Evolutionary conservation across 1,140 invertebrate genomes (phyloP), one percentile per base, ranked within the genome.

Genomic region (Musca vetustissima): DNA sequence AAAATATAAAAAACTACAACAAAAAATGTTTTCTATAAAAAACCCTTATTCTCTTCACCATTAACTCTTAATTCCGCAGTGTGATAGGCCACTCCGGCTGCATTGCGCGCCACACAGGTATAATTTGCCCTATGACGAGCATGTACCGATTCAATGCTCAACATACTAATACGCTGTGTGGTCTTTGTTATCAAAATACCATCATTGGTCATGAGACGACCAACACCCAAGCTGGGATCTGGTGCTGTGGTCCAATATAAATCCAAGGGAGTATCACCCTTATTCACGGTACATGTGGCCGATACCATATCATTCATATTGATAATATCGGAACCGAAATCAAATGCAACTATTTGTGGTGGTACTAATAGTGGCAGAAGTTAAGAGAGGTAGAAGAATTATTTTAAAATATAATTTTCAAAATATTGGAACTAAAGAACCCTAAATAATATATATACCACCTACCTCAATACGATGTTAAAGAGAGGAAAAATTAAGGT

Each of bases 181-280:
- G 87, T 88, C 73, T 86, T 88, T 50, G 86, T 85, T 11, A 88
- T 83, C 11, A 85, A 78, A 32, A 90, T 85, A 64, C 81, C 84
- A 77, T 79, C 82, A 65, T 75, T 82, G 71, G 75, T 78, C 76
- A 73, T 75, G 7, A 82, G 72, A 59, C 75, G 76, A 3, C 75
- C 77, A 28, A 70, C 73, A 57, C 76, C 78, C 9, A 72, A 73
- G 19, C 24, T 68, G 0, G 79, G 79, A 61, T 80, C 75, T 64
- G 79, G 79, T 9, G 79, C 73, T 21, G 79, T 81, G 4, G 82
- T 82, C 93, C 93, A 95, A 52, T 85, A 84, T 70, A 95, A 90
- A 67, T 89, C 89, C 70, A 95, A 84, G 0, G 93, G 93, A 69
- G 89, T 86, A 81, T 96, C 93, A 48, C 93, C 93, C 82, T 95